Conservation (phyloP, 1,140 invertebrate species). For the Agrilus planipennis region DNA sequence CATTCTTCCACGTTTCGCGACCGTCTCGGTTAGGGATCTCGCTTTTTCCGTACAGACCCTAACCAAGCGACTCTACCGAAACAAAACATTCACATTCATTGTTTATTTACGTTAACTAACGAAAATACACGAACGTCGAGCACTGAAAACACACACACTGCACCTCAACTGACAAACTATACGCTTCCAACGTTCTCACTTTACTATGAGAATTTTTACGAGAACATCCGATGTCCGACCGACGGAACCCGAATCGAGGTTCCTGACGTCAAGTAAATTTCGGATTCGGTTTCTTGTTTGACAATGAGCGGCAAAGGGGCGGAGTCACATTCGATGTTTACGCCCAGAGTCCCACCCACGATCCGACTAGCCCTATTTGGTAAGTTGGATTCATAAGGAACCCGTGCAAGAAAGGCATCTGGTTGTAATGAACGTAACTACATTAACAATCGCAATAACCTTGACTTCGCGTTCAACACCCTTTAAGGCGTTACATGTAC, state of each 20-base stretch:
- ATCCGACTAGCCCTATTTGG: not conserved
- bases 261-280: constrained; percentile 15
- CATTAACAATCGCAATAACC: constrained; percentile 20
- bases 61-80: constrained; percentile 4
- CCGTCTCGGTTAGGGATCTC: too few species aligned
- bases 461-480: constrained; percentile 17
- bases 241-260: constrained; percentile 12
- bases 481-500: too few species aligned
- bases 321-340: not conserved
- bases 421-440: constrained; percentile 28
- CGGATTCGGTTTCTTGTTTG: constrained; percentile 18
- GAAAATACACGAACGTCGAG: constrained; percentile 1
- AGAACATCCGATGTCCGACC: constrained; percentile 10
- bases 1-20: constrained; percentile 1
- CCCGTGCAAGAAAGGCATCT: constrained; percentile 21
- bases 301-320: constrained; percentile 24
- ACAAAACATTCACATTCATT: not conserved
- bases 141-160: constrained; percentile 5
- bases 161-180: constrained; percentile 13
- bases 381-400: constrained; percentile 1
- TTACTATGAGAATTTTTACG: constrained; percentile 25
- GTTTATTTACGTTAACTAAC: not conserved
- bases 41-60: constrained; percentile 9
- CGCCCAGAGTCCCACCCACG: constrained; percentile 16
- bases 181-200: constrained; percentile 17